phyloP scores from a whole-genome alignment of 1,140 invertebrate species.

The Aradophagus sp. region DNA sequence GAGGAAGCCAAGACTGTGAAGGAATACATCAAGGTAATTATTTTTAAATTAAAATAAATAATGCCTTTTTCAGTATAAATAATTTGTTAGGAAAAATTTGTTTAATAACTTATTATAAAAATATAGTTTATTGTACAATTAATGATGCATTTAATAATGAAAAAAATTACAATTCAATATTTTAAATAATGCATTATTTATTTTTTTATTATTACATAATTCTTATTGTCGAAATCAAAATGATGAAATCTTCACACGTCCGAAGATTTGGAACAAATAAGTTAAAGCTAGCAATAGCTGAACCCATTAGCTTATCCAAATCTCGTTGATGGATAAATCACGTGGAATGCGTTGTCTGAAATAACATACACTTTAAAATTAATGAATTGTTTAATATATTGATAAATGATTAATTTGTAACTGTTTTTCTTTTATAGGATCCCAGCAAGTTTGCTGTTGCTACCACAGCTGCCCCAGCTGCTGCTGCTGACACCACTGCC shows the following conservation, averaged over 20 bases:
- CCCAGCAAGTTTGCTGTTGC: conserved; percentile 17
- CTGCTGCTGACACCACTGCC: conserved; percentile 1
- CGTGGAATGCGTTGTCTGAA: conserved; percentile 60
- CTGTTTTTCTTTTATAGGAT: conserved; percentile 18
- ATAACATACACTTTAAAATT: no score
- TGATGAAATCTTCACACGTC: neutral
- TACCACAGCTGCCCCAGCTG: neutral
- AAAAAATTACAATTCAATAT: no score
- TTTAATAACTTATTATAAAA: no score
- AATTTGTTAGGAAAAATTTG: no score
- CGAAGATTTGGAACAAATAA: conserved; percentile 45
- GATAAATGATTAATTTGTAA: conserved; percentile 2
- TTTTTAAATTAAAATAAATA: neutral
- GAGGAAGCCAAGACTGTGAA: conserved; percentile 94
- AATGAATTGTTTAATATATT: no score
- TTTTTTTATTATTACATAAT: no score
- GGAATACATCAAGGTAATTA: conserved; percentile 86
- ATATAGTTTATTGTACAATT: no score
- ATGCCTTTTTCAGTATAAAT: no score
- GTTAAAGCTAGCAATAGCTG: conserved; percentile 74
- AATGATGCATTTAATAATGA: no score
- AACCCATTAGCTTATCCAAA: conserved; percentile 69
- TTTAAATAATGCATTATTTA: no score
- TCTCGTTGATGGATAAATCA: conserved; percentile 51
- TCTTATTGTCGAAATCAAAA: no score